phyloP scores from a whole-genome alignment of 2,113 vertebrate species.

The Nymphicus hollandicus region DNA sequence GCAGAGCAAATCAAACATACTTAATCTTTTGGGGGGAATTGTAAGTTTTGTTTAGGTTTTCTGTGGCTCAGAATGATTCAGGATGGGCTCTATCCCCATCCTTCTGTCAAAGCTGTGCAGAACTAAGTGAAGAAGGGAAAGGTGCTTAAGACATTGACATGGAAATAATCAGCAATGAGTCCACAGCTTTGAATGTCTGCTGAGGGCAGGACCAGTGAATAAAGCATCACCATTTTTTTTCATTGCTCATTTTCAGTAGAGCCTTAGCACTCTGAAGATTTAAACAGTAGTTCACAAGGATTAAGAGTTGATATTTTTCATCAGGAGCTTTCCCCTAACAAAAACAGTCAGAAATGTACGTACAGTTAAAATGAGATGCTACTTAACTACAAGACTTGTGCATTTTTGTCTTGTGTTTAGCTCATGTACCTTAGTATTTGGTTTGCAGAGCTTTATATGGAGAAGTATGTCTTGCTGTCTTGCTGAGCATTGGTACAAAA shows the following conservation, averaged over 20 bases:
- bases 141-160: background rate
- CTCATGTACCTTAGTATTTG: background rate
- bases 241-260: background rate
- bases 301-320: background rate
- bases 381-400: rapidly evolving
- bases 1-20: background rate
- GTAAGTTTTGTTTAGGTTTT: background rate
- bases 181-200: background rate
- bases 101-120: background rate
- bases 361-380: background rate
- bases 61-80: background rate
- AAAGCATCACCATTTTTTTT: background rate
- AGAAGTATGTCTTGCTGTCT: background rate
- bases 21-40: background rate
- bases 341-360: background rate
- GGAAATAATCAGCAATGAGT: background rate
- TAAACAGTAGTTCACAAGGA: background rate
- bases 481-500: background rate
- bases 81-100: background rate
- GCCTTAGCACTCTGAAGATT: background rate
- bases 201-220: background rate
- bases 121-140: background rate
- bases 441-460: background rate
- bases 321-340: background rate
- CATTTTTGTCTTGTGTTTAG: background rate